Evolutionary conservation across 2,888 invertebrate genomes (phyloP).

Genomic region (Panzeria rudis): DNA sequence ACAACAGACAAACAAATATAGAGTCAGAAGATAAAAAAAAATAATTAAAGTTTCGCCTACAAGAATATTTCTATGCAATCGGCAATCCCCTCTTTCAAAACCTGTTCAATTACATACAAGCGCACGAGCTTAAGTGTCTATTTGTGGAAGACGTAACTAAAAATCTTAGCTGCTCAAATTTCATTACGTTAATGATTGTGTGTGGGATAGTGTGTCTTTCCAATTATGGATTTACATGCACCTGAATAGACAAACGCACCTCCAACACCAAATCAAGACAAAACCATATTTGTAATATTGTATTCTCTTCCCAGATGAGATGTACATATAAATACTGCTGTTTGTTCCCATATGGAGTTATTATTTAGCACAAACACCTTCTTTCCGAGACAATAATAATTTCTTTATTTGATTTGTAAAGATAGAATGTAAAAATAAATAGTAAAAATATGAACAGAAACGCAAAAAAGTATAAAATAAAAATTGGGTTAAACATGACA

Average conservation of each 20-base stretch:
- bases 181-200: constrained; percentile 42
- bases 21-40: background rate
- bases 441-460: background rate
- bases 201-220: constrained; percentile 27
- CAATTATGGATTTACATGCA: constrained; percentile 56
- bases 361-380: constrained; percentile 61
- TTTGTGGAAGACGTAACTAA: background rate
- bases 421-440: background rate
- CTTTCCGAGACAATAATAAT: constrained; percentile 50
- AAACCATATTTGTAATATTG: constrained; percentile 32
- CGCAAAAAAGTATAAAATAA: constrained; percentile 19
- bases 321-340: background rate
- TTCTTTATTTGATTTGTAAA: constrained; percentile 55
- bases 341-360: constrained; percentile 33
- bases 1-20: background rate
- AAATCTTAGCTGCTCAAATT: constrained; percentile 14
- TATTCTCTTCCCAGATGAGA: constrained; percentile 36
- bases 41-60: constrained; percentile 21
- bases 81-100: constrained; percentile 13
- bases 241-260: constrained; percentile 53
- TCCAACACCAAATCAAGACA: constrained; percentile 25
- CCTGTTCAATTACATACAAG: constrained; percentile 30
- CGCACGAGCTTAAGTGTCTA: constrained; percentile 1
- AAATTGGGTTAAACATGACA: constrained; percentile 66
- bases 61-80: constrained; percentile 9